Conservation (phyloP, 2,797 vertebrate species). For the Chrysocyon brachyurus region DNA sequence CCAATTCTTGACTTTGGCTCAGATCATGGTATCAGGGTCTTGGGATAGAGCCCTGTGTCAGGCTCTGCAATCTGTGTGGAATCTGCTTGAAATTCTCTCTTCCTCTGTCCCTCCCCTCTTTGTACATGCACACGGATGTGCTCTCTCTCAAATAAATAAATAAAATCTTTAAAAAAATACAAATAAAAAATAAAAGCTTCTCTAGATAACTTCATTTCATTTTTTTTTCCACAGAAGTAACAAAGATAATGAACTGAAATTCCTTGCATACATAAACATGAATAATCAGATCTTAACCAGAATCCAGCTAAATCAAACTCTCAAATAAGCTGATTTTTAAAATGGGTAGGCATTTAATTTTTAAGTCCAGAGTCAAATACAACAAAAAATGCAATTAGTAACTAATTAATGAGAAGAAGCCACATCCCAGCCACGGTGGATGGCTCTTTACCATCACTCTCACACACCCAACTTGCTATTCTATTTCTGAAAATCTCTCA, state of each 20-base stretch:
- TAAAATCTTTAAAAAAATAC: neutral
- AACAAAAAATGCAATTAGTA: neutral
- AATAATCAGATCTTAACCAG: constrained; percentile 18
- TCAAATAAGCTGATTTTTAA: neutral
- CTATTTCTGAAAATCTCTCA: neutral
- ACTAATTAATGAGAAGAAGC: neutral
- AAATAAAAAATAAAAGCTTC: neutral
- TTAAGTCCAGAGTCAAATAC: neutral
- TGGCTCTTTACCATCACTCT: accelerated
- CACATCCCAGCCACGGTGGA: neutral
- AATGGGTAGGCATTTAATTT: neutral
- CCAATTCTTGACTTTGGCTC: no score
- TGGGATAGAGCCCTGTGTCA: neutral
- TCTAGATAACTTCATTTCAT: neutral
- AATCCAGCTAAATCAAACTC: neutral
- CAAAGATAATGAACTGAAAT: neutral
- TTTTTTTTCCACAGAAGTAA: neutral
- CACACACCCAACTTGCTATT: neutral
- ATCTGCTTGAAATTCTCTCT: neutral
- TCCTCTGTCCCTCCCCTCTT: neutral
- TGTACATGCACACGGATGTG: neutral
- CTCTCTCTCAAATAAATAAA: neutral
- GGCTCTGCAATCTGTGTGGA: neutral
- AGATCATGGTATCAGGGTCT: no score
- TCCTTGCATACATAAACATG: neutral